Conservation (phyloP, 53 echinoderm and acorn worm species). For the Hippasteria phrygiana region DNA sequence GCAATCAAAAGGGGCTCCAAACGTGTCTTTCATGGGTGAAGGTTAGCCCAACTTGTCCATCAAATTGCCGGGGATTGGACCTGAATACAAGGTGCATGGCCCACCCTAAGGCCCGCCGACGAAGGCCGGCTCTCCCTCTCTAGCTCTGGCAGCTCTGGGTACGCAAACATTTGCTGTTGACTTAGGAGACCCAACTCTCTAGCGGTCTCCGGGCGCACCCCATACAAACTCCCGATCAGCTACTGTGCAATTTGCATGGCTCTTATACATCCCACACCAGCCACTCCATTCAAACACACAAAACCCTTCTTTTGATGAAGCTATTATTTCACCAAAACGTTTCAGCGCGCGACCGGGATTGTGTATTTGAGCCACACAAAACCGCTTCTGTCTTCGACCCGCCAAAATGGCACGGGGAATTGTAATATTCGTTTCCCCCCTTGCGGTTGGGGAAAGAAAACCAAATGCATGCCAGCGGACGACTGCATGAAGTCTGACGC, state of each 20-base stretch:
- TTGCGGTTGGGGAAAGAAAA: not conserved
- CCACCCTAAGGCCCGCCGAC: slow-evolving; percentile 51
- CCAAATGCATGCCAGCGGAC: not conserved
- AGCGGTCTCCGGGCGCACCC: slow-evolving; percentile 37
- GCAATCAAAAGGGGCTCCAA: slow-evolving; percentile 35
- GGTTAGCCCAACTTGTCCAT: slow-evolving; percentile 67
- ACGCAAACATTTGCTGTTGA: slow-evolving; percentile 65
- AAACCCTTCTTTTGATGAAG: slow-evolving; percentile 10
- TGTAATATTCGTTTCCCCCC: not conserved
- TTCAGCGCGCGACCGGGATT: slow-evolving; percentile 54
- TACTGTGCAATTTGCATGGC: slow-evolving; percentile 39
- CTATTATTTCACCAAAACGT: slow-evolving; percentile 62
- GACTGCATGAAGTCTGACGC: not conserved
- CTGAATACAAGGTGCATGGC: slow-evolving; percentile 56
- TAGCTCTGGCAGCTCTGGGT: slow-evolving; percentile 12
- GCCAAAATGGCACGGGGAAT: not conserved
- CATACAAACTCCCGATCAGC: slow-evolving; percentile 17
- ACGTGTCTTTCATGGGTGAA: slow-evolving; percentile 56
- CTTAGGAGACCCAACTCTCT: slow-evolving; percentile 27
- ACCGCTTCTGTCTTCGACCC: slow-evolving; percentile 6
- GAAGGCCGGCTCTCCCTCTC: slow-evolving; percentile 43
- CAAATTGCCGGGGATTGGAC: slow-evolving; percentile 51
- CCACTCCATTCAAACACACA: slow-evolving; percentile 1
- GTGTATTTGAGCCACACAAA: slow-evolving; percentile 42
- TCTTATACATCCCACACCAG: slow-evolving; percentile 29